Conservation (phyloP, 2,797 vertebrate genomes). For the Sebastes variabilis region DNA sequence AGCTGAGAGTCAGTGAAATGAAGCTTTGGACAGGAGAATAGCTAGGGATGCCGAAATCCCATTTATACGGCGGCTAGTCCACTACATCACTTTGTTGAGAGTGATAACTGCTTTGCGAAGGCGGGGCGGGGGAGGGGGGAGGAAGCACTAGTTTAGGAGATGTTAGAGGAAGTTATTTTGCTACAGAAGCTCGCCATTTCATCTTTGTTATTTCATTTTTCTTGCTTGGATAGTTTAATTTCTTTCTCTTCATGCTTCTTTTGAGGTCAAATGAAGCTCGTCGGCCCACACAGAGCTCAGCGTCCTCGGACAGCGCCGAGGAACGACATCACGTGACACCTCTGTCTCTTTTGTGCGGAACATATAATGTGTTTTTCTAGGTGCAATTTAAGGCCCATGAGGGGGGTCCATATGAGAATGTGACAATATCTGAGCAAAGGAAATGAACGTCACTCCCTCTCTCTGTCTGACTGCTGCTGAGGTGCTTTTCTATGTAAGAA, state of each 20-base stretch:
- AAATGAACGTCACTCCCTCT: background rate
- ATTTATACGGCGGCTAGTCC: constrained; percentile 54
- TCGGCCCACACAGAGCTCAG: background rate
- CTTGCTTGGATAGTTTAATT: constrained; percentile 60
- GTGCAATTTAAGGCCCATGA: constrained; percentile 2
- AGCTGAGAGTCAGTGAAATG: constrained; percentile 67
- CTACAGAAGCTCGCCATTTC: constrained; percentile 35
- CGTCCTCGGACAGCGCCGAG: background rate
- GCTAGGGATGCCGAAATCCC: constrained; percentile 48
- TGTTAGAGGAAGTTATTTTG: constrained; percentile 47
- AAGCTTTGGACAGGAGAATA: constrained; percentile 62
- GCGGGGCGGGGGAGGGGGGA: background rate
- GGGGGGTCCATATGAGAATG: constrained; percentile 8
- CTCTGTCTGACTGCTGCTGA: background rate
- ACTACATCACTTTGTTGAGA: constrained; percentile 55
- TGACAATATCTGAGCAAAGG: background rate
- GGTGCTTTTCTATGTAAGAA: background rate
- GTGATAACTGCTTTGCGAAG: constrained; percentile 45
- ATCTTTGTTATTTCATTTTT: constrained; percentile 49
- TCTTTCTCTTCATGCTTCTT: constrained; percentile 50
- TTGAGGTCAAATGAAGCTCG: constrained; percentile 52
- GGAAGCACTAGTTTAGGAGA: constrained; percentile 37
- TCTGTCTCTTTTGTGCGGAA: constrained; percentile 1
- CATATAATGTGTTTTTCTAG: constrained; percentile 9
- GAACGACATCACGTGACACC: constrained; percentile 9